Evolutionary conservation across 2,113 vertebrate genomes (phyloP).

Genomic region (Narcine bancroftii): DNA sequence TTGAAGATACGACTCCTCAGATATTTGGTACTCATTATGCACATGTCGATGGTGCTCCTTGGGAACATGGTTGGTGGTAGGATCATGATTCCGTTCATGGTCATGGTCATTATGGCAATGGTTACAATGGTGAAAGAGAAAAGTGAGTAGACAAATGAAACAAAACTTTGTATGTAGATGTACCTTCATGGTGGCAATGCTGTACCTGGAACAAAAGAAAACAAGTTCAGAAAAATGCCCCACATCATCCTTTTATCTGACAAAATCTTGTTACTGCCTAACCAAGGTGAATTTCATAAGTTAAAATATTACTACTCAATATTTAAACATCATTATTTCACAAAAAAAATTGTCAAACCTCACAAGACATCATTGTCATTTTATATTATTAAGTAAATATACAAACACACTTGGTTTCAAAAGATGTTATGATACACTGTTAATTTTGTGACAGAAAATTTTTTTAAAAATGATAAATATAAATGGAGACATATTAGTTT

Average conservation of each 20-base stretch:
- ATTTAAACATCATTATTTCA: not conserved
- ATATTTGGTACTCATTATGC: constrained; percentile 72
- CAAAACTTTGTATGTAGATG: constrained; percentile 89
- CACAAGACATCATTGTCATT: not conserved
- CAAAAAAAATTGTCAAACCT: not conserved
- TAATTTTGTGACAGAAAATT: not conserved
- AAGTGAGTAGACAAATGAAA: constrained; percentile 90
- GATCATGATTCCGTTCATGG: constrained; percentile 44
- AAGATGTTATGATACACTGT: not conserved
- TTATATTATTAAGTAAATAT: not conserved
- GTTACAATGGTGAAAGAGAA: constrained; percentile 83
- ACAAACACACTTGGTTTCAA: not conserved
- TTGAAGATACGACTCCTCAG: constrained; percentile 62
- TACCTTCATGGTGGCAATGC: constrained; percentile 69
- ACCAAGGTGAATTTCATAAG: not conserved
- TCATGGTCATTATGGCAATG: constrained; percentile 73
- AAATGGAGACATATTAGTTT: not conserved
- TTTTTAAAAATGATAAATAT: not conserved
- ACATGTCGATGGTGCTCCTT: constrained; percentile 46
- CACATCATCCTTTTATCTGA: not conserved
- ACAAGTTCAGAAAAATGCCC: not conserved
- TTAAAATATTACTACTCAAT: not conserved
- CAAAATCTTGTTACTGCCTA: not conserved
- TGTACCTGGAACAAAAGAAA: constrained; percentile 28
- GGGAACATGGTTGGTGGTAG: constrained; percentile 44